phyloP scores from a whole-genome alignment of 2,888 invertebrate genomes.

The Protonemura montana region DNA sequence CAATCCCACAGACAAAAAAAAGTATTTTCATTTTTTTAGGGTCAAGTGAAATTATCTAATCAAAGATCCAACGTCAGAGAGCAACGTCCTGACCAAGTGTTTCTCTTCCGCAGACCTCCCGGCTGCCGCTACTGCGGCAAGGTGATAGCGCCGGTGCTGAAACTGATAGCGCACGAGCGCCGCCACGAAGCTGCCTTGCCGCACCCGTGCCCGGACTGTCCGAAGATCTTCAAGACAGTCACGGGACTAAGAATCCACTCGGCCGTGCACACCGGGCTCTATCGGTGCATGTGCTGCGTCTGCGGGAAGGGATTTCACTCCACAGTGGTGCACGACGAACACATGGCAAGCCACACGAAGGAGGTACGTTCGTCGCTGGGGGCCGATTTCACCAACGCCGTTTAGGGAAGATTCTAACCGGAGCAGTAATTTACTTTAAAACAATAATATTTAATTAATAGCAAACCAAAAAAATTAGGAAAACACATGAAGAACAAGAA shows the following conservation, averaged over 20 bases:
- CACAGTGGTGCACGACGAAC: constrained; percentile 49
- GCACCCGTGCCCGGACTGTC: constrained; percentile 47
- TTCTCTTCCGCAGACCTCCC: constrained; percentile 48
- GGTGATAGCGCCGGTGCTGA: constrained; percentile 43
- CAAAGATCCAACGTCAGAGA: no score
- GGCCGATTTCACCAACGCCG: background rate
- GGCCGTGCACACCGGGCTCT: constrained; percentile 51
- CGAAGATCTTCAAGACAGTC: constrained; percentile 48
- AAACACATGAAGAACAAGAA: no score
- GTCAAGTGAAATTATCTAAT: no score
- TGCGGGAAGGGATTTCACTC: constrained; percentile 51
- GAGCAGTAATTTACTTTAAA: no score
- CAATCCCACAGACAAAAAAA: no score
- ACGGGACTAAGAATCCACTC: constrained; percentile 50
- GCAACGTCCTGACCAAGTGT: no score
- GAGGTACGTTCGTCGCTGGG: constrained; percentile 42
- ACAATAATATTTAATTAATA: no score
- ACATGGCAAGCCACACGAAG: constrained; percentile 51
- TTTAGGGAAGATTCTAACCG: no score
- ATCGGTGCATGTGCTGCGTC: constrained; percentile 50
- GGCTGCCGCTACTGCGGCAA: constrained; percentile 50
- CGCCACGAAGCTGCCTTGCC: constrained; percentile 46
- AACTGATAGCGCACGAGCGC: constrained; percentile 49
- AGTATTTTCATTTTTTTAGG: no score
- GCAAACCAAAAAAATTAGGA: no score